These are phyloP conservation scores for Trichonephila clavata DNA, from an alignment of 1,140 invertebrate species.

Conservation along the genomic window DNA sequence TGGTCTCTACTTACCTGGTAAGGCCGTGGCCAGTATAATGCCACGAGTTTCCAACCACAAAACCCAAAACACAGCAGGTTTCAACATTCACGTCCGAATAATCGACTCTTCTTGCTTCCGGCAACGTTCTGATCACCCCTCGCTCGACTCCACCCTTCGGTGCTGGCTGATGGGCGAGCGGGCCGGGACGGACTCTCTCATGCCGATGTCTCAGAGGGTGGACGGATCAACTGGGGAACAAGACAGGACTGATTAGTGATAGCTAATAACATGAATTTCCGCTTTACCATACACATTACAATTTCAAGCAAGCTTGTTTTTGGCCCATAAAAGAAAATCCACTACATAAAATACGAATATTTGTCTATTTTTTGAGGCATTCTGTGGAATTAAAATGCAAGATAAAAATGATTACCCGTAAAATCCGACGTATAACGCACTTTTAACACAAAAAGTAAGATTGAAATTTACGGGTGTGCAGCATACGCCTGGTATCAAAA, in stretches of 20 bases:
- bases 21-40: slow-evolving; percentile 69
- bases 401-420: too few species aligned
- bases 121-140: slow-evolving; percentile 26
- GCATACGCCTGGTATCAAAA: too few species aligned
- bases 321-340: too few species aligned
- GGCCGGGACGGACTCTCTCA: not conserved
- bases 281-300: too few species aligned
- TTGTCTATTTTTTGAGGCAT: too few species aligned
- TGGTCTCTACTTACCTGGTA: slow-evolving; percentile 48
- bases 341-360: too few species aligned
- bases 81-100: slow-evolving; percentile 70
- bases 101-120: not conserved
- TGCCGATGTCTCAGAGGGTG: not conserved
- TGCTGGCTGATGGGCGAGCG: not conserved
- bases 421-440: too few species aligned
- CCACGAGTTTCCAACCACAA: slow-evolving; percentile 76
- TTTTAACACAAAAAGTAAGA: too few species aligned
- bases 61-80: slow-evolving; percentile 75
- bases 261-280: too few species aligned
- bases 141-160: not conserved
- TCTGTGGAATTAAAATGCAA: too few species aligned
- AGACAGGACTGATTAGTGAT: not conserved
- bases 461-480: too few species aligned
- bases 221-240: not conserved
- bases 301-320: too few species aligned